Percentiles rank a stretch among this genome's conserved stretches.
Conservation (phyloP, 2,797 vertebrate species). For the Fundulus diaphanus region DNA sequence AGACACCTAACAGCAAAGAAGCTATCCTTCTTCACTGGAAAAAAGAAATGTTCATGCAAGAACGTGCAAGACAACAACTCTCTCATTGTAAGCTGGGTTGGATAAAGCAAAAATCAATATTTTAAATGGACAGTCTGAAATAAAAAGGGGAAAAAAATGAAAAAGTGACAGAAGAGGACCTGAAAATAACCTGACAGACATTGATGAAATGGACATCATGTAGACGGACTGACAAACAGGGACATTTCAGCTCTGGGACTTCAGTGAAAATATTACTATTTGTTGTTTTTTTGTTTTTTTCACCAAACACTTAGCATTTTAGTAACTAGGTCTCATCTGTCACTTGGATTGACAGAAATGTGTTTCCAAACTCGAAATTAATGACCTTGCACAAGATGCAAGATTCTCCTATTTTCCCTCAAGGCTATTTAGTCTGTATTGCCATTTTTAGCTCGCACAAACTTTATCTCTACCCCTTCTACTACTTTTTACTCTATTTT, state of each 20-base stretch:
- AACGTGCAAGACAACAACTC: neutral
- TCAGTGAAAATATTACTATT: neutral
- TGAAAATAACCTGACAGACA: neutral
- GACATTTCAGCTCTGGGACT: neutral
- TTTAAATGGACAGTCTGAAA: neutral
- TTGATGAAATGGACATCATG: neutral
- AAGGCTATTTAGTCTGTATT: neutral
- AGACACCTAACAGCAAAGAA: neutral
- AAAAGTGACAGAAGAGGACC: neutral
- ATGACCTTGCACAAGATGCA: neutral
- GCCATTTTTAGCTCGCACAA: neutral
- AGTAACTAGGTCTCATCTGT: neutral
- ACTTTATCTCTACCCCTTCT: neutral
- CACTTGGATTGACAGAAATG: neutral
- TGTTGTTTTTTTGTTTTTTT: neutral
- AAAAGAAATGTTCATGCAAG: neutral
- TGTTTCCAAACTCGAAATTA: neutral
- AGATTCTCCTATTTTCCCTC: neutral
- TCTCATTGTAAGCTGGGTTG: neutral
- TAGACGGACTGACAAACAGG: neutral
- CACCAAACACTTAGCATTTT: neutral
- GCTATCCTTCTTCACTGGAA: neutral
- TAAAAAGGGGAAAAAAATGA: neutral
- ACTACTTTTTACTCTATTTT: conserved; percentile 5
- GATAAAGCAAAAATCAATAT: neutral